Evolutionary conservation across 2,797 vertebrate species (phyloP).

Genomic region (Mormyrops attenuatus): DNA sequence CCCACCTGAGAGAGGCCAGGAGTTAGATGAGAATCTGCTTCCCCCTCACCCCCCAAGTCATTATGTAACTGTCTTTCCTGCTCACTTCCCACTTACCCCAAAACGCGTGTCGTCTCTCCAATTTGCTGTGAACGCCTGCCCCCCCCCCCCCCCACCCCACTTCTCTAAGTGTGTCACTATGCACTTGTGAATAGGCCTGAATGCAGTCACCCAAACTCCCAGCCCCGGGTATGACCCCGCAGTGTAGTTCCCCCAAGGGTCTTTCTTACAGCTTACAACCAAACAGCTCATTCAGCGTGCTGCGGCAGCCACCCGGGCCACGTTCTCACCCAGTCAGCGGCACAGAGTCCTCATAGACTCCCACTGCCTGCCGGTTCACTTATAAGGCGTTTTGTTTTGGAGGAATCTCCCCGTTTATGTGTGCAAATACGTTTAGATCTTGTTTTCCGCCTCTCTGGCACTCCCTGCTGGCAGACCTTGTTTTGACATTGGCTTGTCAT

Average conservation of each 20-base stretch:
- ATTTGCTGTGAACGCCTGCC: constrained; percentile 21
- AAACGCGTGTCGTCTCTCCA: constrained; percentile 14
- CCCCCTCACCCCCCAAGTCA: background rate
- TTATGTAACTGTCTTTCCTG: background rate
- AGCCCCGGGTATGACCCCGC: background rate
- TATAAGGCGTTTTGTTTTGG: background rate
- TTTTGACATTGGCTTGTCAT: background rate
- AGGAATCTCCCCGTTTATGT: background rate
- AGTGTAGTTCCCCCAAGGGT: background rate
- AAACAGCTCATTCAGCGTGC: background rate
- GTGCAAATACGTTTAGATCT: background rate
- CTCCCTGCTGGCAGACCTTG: background rate
- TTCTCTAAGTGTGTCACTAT: background rate
- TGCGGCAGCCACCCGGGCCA: background rate
- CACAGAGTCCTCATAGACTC: background rate
- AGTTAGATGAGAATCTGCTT: no score
- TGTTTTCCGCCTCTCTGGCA: background rate
- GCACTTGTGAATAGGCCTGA: background rate
- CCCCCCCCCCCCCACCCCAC: background rate
- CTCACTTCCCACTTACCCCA: background rate
- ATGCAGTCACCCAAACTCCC: background rate
- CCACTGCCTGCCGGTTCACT: background rate
- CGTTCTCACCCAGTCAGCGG: background rate
- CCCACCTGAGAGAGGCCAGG: background rate
- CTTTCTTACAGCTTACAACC: background rate